A percentile compares a stretch with the other conserved stretches of the same genome.
These are phyloP conservation scores for Thunnus albacares DNA, from an alignment of 2,797 vertebrate species.

Conservation along the genomic window DNA sequence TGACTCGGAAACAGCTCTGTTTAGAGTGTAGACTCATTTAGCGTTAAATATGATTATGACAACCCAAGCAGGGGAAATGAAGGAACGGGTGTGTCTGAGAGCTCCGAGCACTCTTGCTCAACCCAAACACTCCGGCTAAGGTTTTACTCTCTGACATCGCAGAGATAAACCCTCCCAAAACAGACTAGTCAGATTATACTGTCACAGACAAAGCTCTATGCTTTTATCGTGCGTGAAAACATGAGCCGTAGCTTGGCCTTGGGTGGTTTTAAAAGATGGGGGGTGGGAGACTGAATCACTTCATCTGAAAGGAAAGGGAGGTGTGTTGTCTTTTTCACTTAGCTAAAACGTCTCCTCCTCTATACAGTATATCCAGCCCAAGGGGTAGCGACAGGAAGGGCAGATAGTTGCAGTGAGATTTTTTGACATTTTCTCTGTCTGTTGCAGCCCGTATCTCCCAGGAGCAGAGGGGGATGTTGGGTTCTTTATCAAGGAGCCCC, in stretches of 20 bases:
- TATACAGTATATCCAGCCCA: constrained; percentile 67
- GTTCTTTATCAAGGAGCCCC: constrained; percentile 81
- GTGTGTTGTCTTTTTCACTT: constrained; percentile 67
- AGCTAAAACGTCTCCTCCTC: constrained; percentile 59
- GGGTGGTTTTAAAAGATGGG: constrained; percentile 65
- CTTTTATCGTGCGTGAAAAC: constrained; percentile 75
- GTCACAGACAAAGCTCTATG: constrained; percentile 73
- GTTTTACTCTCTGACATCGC: constrained; percentile 74
- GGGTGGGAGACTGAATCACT: constrained; percentile 66
- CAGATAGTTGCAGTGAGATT: constrained; percentile 71
- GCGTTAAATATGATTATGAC: constrained; percentile 80
- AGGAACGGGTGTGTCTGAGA: constrained; percentile 69
- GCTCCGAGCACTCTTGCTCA: constrained; percentile 65
- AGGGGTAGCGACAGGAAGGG: constrained; percentile 62
- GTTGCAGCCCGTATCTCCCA: constrained; percentile 73
- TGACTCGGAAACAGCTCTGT: constrained; percentile 70
- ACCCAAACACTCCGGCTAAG: constrained; percentile 67
- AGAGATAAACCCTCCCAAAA: constrained; percentile 75
- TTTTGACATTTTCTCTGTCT: constrained; percentile 73
- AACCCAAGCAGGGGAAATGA: constrained; percentile 63
- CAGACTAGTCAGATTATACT: constrained; percentile 76
- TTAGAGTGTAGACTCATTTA: constrained; percentile 74
- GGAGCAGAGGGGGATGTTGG: constrained; percentile 73
- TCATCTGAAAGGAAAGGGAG: constrained; percentile 71
- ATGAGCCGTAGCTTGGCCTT: constrained; percentile 70